Evolutionary conservation across 2,888 invertebrate genomes (phyloP).

Genomic region (Oscheius sp.): DNA sequence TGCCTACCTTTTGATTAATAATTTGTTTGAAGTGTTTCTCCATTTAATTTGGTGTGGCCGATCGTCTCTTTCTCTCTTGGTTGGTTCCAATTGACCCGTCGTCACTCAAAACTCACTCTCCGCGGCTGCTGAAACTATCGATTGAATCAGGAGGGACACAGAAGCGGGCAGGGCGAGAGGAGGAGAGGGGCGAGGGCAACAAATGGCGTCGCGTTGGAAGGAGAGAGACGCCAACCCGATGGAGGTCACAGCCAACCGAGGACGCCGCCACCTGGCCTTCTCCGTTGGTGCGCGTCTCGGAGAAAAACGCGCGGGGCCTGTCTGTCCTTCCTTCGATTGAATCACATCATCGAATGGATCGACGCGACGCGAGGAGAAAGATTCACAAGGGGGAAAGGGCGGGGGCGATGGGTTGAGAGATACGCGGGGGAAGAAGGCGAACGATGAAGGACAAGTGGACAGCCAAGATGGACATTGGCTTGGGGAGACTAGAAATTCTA

Average conservation of each 20-base stretch:
- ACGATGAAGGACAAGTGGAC: conserved; percentile 12
- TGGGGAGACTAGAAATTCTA: too few relatives aligned
- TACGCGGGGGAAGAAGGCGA: not conserved
- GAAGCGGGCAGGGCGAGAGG: not conserved
- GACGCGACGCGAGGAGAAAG: not conserved
- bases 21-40: too few relatives aligned
- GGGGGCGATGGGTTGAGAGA: conserved; percentile 4
- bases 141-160: conserved; percentile 20
- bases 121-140: conserved; percentile 13
- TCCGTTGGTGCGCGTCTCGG: conserved; percentile 12
- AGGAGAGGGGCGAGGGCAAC: not conserved
- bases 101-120: not conserved
- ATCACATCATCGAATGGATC: not conserved
- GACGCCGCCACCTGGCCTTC: conserved; percentile 19
- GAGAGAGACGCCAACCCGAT: not conserved
- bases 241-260: conserved; percentile 13
- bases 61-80: not conserved
- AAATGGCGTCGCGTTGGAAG: not conserved
- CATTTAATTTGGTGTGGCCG: not conserved
- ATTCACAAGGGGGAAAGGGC: not conserved
- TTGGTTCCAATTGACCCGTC: not conserved
- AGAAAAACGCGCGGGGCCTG: conserved; percentile 9
- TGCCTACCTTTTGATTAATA: too few relatives aligned
- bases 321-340: not conserved
- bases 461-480: too few relatives aligned